These are phyloP conservation scores for Coreoperca whiteheadi DNA, from an alignment of 2,113 vertebrate species.

Conservation along the genomic window DNA sequence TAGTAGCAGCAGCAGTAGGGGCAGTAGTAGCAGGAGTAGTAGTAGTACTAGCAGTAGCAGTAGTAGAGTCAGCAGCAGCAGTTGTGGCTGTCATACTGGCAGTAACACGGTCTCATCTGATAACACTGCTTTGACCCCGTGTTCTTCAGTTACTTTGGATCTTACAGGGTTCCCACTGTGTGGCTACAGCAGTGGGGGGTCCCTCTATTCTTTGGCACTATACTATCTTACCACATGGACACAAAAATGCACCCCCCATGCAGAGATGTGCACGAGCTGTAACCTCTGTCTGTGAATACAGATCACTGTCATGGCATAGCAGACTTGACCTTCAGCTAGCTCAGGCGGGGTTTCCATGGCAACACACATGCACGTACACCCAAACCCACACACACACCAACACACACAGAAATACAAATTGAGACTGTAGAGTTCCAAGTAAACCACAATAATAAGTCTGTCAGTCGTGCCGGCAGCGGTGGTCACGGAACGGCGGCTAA, in stretches of 20 bases:
- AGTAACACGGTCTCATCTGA: neutral
- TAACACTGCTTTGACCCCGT: neutral
- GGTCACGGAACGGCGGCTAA: slow-evolving; percentile 34
- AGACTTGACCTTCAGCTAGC: slow-evolving; percentile 51
- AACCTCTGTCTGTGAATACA: slow-evolving; percentile 17
- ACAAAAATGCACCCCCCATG: neutral
- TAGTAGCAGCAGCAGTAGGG: no score
- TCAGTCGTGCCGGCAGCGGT: slow-evolving; percentile 35
- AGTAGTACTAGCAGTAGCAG: neutral
- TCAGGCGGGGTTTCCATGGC: slow-evolving; percentile 39
- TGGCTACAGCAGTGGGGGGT: neutral
- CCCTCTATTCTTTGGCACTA: neutral
- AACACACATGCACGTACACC: neutral
- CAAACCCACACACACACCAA: slow-evolving; percentile 11
- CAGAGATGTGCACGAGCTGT: neutral
- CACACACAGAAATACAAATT: slow-evolving; percentile 1
- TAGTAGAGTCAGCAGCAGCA: neutral
- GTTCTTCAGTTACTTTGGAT: neutral
- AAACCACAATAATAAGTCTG: slow-evolving; percentile 35
- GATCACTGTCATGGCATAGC: slow-evolving; percentile 28
- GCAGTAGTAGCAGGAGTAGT: no score
- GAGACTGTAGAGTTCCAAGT: neutral
- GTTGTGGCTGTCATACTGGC: neutral
- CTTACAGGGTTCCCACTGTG: neutral
- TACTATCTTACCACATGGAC: neutral